phyloP scores from a whole-genome alignment of 2,113 vertebrate species.

The Tenebrosternarchus preto region DNA sequence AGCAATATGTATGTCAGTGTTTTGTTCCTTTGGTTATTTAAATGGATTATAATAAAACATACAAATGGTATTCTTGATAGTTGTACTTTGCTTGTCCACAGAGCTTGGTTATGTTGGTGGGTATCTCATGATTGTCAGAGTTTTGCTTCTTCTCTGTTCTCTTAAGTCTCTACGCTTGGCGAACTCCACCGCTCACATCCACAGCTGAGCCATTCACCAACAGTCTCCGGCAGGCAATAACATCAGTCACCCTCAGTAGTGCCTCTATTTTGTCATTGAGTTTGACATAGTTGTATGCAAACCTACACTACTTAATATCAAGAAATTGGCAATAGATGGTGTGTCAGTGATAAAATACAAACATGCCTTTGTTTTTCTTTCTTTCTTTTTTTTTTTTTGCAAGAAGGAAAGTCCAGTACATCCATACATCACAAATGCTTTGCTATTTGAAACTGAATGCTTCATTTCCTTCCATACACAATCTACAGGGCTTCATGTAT shows the following conservation, averaged over 20 bases:
- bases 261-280: conserved; percentile 11
- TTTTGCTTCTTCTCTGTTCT: conserved; percentile 40
- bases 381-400: neutral
- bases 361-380: no score
- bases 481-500: conserved; percentile 7
- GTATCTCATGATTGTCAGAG: conserved; percentile 44
- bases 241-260: conserved; percentile 1
- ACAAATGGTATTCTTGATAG: conserved; percentile 54
- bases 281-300: conserved; percentile 28
- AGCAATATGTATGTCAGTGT: conserved; percentile 83
- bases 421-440: neutral
- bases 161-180: conserved; percentile 8
- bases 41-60: conserved; percentile 65
- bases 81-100: conserved; percentile 54
- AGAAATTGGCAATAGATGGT: neutral
- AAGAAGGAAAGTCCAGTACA: neutral
- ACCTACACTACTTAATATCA: conserved; percentile 23
- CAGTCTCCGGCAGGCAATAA: conserved; percentile 28
- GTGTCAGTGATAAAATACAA: neutral
- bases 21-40: conserved; percentile 76
- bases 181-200: conserved; percentile 46
- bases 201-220: conserved; percentile 6
- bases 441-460: neutral
- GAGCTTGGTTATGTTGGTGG: conserved; percentile 47
- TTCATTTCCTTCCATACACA: neutral